A percentile compares a stretch with the other conserved stretches of the same genome.
These are phyloP conservation scores for Chelon labrosus DNA, from an alignment of 2,797 vertebrate genomes.

Conservation along the genomic window DNA sequence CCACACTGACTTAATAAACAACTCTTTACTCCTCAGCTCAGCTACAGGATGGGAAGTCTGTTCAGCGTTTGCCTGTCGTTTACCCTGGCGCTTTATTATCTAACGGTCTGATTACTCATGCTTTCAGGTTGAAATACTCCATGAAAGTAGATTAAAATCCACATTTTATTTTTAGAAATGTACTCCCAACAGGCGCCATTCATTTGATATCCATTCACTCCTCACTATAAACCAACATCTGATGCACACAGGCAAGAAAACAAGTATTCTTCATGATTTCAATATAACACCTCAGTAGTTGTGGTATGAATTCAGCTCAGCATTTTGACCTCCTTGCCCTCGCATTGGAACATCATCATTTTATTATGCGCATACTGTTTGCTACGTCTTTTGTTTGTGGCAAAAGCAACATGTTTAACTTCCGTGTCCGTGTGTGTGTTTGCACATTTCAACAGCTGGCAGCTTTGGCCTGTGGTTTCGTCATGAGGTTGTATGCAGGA, in stretches of 20 bases:
- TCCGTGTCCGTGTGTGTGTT: conserved; percentile 13
- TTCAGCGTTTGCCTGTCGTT: not conserved
- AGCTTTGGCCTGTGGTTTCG: conserved; percentile 94
- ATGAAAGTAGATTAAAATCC: no score
- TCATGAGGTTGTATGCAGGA: conserved; percentile 92
- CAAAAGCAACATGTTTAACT: not conserved
- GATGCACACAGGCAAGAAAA: not conserved
- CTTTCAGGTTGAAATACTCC: no score
- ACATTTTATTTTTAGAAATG: no score
- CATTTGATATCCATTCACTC: no score
- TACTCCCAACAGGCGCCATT: no score
- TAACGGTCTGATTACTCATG: no score
- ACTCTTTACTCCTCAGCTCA: not conserved
- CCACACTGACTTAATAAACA: conserved; percentile 12
- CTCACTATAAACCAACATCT: not conserved
- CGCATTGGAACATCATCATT: not conserved
- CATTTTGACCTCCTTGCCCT: not conserved
- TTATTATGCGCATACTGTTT: not conserved
- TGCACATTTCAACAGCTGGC: conserved; percentile 84
- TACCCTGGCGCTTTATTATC: not conserved
- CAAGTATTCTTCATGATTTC: not conserved
- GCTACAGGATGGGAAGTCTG: not conserved
- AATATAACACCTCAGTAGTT: not conserved
- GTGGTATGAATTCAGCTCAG: not conserved
- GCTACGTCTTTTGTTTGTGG: not conserved